phyloP scores from a whole-genome alignment of 2,888 invertebrate species.

The Melinopterus prodromus region DNA sequence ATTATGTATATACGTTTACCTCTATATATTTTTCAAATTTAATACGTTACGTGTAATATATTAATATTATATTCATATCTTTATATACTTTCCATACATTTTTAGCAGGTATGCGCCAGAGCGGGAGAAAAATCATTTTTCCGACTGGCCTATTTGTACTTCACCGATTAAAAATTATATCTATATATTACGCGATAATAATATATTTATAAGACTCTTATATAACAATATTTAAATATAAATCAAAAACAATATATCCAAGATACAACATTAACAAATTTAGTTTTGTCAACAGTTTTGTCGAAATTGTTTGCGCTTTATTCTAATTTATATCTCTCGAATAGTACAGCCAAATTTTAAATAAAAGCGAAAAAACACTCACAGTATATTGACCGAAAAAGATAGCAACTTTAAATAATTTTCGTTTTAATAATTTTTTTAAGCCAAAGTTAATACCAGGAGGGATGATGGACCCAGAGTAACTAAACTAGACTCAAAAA shows the following conservation, averaged over 20 bases:
- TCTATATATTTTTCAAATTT: neutral
- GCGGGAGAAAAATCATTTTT: constrained; percentile 30
- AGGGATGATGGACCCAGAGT: no score
- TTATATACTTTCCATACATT: constrained; percentile 29
- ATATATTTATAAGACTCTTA: constrained; percentile 4
- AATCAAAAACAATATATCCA: constrained; percentile 52
- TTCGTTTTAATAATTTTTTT: no score
- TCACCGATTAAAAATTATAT: constrained; percentile 43
- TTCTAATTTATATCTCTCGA: neutral
- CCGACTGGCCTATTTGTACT: constrained; percentile 40
- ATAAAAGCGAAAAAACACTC: neutral
- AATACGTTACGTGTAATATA: constrained; percentile 30
- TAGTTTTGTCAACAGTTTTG: constrained; percentile 21
- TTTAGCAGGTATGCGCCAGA: constrained; percentile 5
- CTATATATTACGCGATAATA: constrained; percentile 10
- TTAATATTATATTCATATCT: constrained; percentile 24
- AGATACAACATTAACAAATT: constrained; percentile 57
- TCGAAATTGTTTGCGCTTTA: neutral
- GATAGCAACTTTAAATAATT: neutral
- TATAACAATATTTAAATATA: constrained; percentile 51
- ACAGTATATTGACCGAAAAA: neutral
- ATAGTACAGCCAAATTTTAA: neutral
- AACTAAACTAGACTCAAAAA: no score
- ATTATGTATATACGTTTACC: neutral
- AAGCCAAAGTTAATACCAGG: no score